Base-by-base conservation (phyloP, 2,113 vertebrate species). In the Butorides virescens region DNA sequence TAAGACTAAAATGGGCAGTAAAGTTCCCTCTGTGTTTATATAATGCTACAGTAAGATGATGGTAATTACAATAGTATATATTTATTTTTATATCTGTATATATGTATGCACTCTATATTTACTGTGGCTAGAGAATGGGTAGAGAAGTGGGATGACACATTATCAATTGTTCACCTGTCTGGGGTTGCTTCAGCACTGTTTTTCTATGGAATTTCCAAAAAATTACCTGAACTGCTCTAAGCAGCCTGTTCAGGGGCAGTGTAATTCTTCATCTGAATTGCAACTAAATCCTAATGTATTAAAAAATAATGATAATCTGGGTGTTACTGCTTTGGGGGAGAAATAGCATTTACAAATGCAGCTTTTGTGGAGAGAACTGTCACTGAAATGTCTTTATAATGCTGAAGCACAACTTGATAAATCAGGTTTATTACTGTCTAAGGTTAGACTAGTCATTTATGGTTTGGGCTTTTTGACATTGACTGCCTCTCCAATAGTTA, bases 391-490 rank as follows among this genome's bases (percentile, higher is more conserved):
- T 94, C 95, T 90, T 81, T 65, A 56, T 30, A 73, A 76, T 42
- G 71, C 75, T 46, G 53, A 59, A 66, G 16, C 44, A 47, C 30
- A 63, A 62, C 56, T 72, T 87, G 32, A 58, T n/a, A 94, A 89
- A 86, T 92, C 78, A 86, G 21, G 44, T 94, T 96, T 92, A 52
- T 85, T 91, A 7, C 71, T 88, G 21, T 67, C 65, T 88, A 90
- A 93, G 77, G 78, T 77, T 84, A 73, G 74, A 77, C 68, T 46
- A 68, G 42, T 76, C 89, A 74, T 67, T 91, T 93, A 75, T 50
- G n/a, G 82, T 85, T 97, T 79, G 63, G 77, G 39, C 53, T 95
- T 96, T 95, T 96, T 87, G 80, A 91, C 55, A 9, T 56, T 97
- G 91, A 70, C 90, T 95, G 93, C 78, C 63, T 97, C 73, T 77